phyloP scores from a whole-genome alignment of 2,888 invertebrate species.

The Dolichomitus sp. region DNA sequence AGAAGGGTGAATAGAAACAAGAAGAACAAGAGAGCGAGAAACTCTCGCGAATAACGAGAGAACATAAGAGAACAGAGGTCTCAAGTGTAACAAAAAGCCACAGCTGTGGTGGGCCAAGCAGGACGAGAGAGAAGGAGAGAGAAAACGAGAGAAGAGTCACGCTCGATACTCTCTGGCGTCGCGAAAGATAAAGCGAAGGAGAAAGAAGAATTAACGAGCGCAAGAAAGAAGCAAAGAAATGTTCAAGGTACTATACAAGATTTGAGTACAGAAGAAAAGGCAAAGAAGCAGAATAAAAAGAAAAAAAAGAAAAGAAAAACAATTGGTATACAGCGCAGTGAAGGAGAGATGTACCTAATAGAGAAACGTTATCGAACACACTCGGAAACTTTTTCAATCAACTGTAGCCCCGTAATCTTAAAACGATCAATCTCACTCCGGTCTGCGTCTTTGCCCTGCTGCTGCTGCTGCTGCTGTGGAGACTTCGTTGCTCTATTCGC shows the following conservation, averaged over 20 bases:
- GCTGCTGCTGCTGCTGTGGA: background rate
- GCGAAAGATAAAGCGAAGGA: background rate
- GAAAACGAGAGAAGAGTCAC: background rate
- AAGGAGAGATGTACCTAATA: conserved; percentile 20
- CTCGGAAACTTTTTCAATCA: conserved; percentile 54
- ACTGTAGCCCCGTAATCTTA: conserved; percentile 43
- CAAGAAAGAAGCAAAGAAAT: conserved; percentile 7
- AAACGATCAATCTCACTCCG: conserved; percentile 49
- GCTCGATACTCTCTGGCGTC: background rate
- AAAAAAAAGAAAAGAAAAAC: background rate
- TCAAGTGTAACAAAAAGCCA: conserved; percentile 31
- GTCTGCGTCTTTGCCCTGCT: conserved; percentile 17
- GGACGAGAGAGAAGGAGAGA: background rate
- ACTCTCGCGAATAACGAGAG: conserved; percentile 42
- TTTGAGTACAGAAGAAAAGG: conserved; percentile 7
- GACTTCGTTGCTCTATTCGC: conserved; percentile 24
- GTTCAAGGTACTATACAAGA: background rate
- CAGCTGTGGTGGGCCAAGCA: conserved; percentile 7
- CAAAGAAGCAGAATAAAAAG: background rate
- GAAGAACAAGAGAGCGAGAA: conserved; percentile 9
- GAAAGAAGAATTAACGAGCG: conserved; percentile 20
- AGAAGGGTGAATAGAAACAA: background rate
- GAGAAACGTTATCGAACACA: conserved; percentile 41
- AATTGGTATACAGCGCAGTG: conserved; percentile 1
- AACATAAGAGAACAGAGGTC: conserved; percentile 29